A percentile compares a stretch with the other conserved stretches of the same genome.
These are phyloP conservation scores for Loris lydekkerianus DNA, from an alignment of 2,797 vertebrate genomes.

Conservation along the genomic window DNA sequence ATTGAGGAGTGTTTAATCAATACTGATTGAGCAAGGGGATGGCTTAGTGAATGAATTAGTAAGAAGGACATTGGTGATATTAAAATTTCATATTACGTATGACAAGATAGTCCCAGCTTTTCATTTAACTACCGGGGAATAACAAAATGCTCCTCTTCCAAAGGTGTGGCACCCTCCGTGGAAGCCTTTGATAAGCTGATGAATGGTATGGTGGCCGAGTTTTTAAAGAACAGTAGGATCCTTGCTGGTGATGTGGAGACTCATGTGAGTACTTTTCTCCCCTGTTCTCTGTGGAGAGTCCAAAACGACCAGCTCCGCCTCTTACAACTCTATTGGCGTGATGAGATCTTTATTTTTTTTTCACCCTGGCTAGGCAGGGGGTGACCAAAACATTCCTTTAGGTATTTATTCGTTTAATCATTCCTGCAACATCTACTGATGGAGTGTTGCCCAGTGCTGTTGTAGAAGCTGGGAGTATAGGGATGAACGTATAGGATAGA, in stretches of 20 bases:
- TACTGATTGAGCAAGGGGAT: background rate
- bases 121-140: background rate
- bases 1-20: background rate
- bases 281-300: background rate
- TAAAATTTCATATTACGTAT: background rate
- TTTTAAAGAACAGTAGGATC: slow-evolving; percentile 93
- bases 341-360: background rate
- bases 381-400: background rate
- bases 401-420: background rate
- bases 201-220: slow-evolving; percentile 92
- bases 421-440: too few relatives aligned
- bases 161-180: slow-evolving; percentile 92
- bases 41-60: background rate
- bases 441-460: background rate
- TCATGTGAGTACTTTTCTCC: slow-evolving; percentile 92
- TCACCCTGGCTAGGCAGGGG: background rate
- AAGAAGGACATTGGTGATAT: background rate
- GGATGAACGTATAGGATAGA: background rate
- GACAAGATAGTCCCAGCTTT: background rate
- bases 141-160: slow-evolving; percentile 73
- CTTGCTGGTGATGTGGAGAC: slow-evolving; percentile 95
- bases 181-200: slow-evolving; percentile 95
- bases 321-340: rapidly evolving
- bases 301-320: background rate
- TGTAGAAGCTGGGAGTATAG: background rate